These are phyloP conservation scores for Sepiola atlantica DNA, from an alignment of 2,888 invertebrate species.

Conservation along the genomic window DNA sequence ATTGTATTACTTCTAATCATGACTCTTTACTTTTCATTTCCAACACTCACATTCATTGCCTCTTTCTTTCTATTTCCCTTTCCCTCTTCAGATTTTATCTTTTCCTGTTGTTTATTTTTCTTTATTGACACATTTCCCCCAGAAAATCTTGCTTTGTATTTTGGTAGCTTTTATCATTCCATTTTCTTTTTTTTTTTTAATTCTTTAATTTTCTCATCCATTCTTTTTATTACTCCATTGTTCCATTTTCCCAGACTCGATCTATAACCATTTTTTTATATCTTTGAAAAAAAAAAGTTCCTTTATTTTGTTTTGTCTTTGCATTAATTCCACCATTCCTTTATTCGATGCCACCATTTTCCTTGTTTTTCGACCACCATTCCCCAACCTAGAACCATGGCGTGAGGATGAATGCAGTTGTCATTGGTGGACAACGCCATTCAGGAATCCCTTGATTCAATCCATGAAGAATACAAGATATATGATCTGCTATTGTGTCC, in stretches of 20 bases:
- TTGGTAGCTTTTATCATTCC: not conserved
- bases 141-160: not conserved
- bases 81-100: not conserved
- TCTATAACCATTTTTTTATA: not conserved
- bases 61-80: not conserved
- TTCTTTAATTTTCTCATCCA: not conserved
- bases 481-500: slow-evolving; percentile 32
- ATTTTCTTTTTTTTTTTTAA: not conserved
- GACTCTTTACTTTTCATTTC: not conserved
- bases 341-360: not conserved
- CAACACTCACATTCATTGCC: not conserved
- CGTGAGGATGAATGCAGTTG: slow-evolving; percentile 13
- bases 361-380: not conserved
- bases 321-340: not conserved
- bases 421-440: slow-evolving; percentile 10
- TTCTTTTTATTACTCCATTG: not conserved
- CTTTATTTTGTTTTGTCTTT: slow-evolving; percentile 21
- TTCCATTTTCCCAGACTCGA: not conserved
- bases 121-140: not conserved
- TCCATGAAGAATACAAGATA: slow-evolving; percentile 12
- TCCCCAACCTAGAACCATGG: not conserved
- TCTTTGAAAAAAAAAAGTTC: not conserved
- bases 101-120: not conserved
- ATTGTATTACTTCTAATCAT: not conserved
- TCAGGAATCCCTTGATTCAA: slow-evolving; percentile 8